Percentiles rank a stretch among this genome's conserved stretches.
Conservation (phyloP, 2,888 invertebrate genomes). For the Oscheius sp. region DNA sequence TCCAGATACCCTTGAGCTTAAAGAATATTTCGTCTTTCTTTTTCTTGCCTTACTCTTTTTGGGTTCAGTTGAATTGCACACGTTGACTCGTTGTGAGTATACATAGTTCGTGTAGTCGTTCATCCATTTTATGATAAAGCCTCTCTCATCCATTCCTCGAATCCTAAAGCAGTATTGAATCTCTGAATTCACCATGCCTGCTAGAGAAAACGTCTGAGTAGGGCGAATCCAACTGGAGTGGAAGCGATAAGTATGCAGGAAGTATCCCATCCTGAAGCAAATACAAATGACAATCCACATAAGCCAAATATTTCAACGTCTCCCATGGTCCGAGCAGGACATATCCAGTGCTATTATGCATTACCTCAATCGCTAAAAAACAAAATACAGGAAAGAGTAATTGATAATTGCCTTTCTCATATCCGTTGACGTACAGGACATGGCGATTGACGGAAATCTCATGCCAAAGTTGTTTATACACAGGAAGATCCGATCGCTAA, state of each 20-base stretch:
- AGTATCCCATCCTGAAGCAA: slow-evolving; percentile 56
- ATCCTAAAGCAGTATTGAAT: slow-evolving; percentile 41
- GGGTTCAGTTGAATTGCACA: slow-evolving; percentile 33
- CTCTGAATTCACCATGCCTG: neutral
- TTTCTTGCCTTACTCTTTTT: too few relatives aligned
- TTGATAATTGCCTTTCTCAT: slow-evolving; percentile 41
- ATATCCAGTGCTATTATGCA: slow-evolving; percentile 43
- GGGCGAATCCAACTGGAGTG: slow-evolving; percentile 43
- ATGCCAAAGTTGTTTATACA: slow-evolving; percentile 56
- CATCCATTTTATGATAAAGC: slow-evolving; percentile 65
- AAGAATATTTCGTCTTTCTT: too few relatives aligned
- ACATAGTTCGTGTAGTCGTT: slow-evolving; percentile 56
- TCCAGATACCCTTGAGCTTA: slow-evolving; percentile 48
- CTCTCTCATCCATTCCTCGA: slow-evolving; percentile 60
- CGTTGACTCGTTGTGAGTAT: slow-evolving; percentile 42
- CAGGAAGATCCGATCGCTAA: slow-evolving; percentile 48
- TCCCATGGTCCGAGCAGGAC: slow-evolving; percentile 60
- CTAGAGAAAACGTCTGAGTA: slow-evolving; percentile 52
- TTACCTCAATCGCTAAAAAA: slow-evolving; percentile 46
- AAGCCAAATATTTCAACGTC: slow-evolving; percentile 53
- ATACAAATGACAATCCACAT: slow-evolving; percentile 52
- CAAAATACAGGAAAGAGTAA: too few relatives aligned
- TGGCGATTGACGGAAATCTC: slow-evolving; percentile 54
- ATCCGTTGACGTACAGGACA: slow-evolving; percentile 54
- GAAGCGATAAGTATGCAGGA: slow-evolving; percentile 58